Conservation (phyloP, 2,113 vertebrate genomes). For the Erythrocercus mccallii region DNA sequence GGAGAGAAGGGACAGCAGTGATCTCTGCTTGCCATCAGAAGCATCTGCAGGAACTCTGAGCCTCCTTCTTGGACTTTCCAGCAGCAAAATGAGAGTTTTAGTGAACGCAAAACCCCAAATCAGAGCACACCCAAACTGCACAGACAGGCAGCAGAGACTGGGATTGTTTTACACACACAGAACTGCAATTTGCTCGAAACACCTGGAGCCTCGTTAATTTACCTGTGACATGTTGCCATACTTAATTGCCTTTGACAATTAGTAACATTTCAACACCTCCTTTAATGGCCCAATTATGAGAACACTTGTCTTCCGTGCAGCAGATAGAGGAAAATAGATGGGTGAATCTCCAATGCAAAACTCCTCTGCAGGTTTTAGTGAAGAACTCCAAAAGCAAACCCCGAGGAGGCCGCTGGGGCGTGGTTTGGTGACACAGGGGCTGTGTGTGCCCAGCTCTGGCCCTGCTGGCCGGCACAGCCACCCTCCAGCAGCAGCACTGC, state of each 20-base stretch:
- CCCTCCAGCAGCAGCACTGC: neutral
- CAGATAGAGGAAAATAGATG: conserved; percentile 67
- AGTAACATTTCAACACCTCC: conserved; percentile 80
- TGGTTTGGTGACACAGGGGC: neutral
- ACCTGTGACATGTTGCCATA: conserved; percentile 80
- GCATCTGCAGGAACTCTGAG: accelerated
- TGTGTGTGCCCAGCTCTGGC: neutral
- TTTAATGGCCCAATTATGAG: conserved; percentile 77
- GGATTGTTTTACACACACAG: neutral
- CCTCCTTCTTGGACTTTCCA: accelerated
- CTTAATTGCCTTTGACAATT: conserved; percentile 82
- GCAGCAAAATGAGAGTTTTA: neutral
- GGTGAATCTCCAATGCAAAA: neutral
- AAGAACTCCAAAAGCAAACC: neutral
- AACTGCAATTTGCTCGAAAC: conserved; percentile 15
- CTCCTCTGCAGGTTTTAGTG: neutral
- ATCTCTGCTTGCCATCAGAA: accelerated
- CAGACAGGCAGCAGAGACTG: neutral
- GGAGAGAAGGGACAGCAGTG: accelerated
- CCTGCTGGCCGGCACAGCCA: neutral
- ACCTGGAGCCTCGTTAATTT: conserved; percentile 77
- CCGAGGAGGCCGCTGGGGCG: neutral
- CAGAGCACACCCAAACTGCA: neutral
- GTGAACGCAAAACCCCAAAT: accelerated
- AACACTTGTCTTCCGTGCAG: conserved; percentile 54